Evolutionary conservation across 2,113 vertebrate species (phyloP).

Genomic region (Zosterops pallidus): DNA sequence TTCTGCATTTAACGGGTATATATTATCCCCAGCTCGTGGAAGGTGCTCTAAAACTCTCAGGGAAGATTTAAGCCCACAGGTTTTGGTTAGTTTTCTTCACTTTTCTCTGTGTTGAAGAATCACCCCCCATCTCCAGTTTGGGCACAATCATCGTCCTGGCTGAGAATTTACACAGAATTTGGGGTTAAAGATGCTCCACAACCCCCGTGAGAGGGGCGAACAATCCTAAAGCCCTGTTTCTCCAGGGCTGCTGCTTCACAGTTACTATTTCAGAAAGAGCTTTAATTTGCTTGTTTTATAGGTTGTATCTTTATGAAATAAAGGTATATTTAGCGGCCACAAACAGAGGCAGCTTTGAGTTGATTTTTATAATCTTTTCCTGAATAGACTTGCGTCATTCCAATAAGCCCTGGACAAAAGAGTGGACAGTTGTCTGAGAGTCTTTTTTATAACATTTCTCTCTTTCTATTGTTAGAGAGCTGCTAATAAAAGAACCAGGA

Average conservation of each 20-base stretch:
- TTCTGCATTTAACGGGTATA: fast-evolving
- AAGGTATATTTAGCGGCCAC: constrained; percentile 74
- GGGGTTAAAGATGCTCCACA: not conserved
- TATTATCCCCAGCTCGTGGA: fast-evolving
- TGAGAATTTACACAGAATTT: not conserved
- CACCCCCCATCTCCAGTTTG: fast-evolving
- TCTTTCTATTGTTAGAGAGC: constrained; percentile 70
- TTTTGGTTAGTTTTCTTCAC: fast-evolving
- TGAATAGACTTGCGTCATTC: constrained; percentile 75
- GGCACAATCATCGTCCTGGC: fast-evolving
- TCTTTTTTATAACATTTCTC: constrained; percentile 75
- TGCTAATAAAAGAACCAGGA: constrained; percentile 82
- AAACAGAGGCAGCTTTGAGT: constrained; percentile 72
- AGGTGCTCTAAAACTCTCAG: not conserved
- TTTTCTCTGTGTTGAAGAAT: fast-evolving
- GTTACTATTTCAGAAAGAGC: constrained; percentile 19
- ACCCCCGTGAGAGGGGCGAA: fast-evolving
- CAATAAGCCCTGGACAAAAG: constrained; percentile 77
- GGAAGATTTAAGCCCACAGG: fast-evolving
- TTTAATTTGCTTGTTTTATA: constrained; percentile 61
- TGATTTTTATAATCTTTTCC: constrained; percentile 81
- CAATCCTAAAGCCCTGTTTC: not conserved
- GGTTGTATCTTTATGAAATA: constrained; percentile 75
- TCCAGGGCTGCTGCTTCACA: not conserved
- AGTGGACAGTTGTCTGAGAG: constrained; percentile 77